Percentiles rank a stretch among this genome's conserved stretches.
Conservation (phyloP, 2,888 invertebrate genomes). For the Ashinkailepas kermadecensis region DNA sequence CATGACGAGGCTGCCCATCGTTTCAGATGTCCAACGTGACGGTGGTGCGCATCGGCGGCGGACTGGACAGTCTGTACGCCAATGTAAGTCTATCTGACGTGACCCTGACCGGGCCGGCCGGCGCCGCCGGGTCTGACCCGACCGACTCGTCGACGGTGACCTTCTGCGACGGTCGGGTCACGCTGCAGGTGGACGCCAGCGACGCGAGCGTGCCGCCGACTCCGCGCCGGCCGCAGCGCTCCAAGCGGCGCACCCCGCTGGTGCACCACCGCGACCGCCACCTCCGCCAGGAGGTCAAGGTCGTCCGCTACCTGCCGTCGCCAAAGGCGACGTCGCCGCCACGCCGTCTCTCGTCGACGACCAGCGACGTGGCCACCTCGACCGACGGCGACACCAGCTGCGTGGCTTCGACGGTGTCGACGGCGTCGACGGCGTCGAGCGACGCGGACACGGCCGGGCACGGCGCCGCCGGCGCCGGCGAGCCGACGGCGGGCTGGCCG, state of each 20-base stretch:
- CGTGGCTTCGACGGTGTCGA: background rate
- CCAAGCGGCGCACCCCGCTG: background rate
- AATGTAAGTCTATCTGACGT: background rate
- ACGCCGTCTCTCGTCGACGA: background rate
- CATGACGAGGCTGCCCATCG: background rate
- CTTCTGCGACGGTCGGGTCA: conserved; percentile 1
- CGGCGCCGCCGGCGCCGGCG: too few relatives aligned
- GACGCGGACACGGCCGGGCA: too few relatives aligned
- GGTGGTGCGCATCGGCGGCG: background rate
- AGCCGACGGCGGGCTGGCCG: too few relatives aligned
- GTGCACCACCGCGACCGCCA: conserved; percentile 13
- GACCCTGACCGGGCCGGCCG: too few relatives aligned
- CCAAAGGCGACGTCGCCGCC: background rate
- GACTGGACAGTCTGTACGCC: background rate
- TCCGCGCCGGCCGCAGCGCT: background rate
- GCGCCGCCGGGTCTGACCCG: background rate
- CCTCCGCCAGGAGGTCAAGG: background rate
- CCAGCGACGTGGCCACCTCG: background rate
- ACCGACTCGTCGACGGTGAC: background rate
- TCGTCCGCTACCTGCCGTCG: background rate
- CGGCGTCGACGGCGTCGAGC: background rate
- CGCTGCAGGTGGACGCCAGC: conserved; percentile 5
- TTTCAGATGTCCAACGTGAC: conserved; percentile 10
- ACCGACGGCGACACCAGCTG: background rate
- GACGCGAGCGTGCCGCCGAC: background rate